A percentile compares a stretch with the other conserved stretches of the same genome.
Evolutionary conservation across 2,113 vertebrate species (phyloP).

Genomic region (Solenodon paradoxus): DNA sequence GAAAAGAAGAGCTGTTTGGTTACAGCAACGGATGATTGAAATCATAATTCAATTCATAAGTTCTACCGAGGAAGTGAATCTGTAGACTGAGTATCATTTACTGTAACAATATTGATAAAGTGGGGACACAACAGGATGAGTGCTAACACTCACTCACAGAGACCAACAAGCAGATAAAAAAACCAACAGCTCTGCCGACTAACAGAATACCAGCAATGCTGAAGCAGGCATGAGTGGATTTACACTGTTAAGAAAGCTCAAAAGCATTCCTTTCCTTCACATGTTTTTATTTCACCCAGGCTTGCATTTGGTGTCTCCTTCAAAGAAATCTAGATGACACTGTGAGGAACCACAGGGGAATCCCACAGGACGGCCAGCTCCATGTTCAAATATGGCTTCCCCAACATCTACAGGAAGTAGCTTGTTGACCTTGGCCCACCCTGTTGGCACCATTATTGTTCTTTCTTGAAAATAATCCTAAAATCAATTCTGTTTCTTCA

Average conservation of each 20-base stretch:
- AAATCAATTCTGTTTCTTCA: background rate
- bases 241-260: background rate
- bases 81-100: background rate
- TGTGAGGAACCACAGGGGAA: background rate
- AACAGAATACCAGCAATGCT: background rate
- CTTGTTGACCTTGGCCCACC: no score
- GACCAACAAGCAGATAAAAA: background rate
- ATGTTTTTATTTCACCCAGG: background rate
- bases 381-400: no score
- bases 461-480: background rate
- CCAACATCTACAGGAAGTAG: background rate
- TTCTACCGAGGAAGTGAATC: background rate
- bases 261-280: background rate
- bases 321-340: background rate
- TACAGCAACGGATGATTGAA: background rate
- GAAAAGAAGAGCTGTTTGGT: background rate
- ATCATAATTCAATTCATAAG: background rate
- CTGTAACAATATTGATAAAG: background rate
- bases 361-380: background rate
- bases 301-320: background rate
- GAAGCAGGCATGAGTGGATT: background rate
- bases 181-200: no score
- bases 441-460: background rate
- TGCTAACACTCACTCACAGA: background rate
- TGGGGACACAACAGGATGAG: background rate